A percentile compares a stretch with the other conserved stretches of the same genome.
Conservation (phyloP, 2,113 vertebrate genomes). For the Dascyllus trimaculatus region DNA sequence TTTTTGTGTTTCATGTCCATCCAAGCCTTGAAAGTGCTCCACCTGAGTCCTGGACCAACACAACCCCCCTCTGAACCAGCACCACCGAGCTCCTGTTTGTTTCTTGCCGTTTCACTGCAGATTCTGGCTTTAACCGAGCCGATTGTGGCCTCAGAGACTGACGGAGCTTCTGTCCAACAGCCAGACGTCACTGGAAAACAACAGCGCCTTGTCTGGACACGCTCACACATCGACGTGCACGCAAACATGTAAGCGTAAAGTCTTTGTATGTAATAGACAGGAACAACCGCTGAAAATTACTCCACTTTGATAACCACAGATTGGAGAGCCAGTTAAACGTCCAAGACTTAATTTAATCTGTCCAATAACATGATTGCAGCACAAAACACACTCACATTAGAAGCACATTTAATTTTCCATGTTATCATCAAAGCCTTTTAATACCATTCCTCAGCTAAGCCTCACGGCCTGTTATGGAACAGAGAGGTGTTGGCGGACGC, state of each 20-base stretch:
- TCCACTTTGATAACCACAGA: slow-evolving; percentile 59
- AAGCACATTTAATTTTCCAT: slow-evolving; percentile 65
- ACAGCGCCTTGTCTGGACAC: slow-evolving; percentile 28
- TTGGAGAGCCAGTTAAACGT: slow-evolving; percentile 51
- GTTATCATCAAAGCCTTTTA: slow-evolving; percentile 54
- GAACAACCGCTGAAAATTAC: slow-evolving; percentile 43
- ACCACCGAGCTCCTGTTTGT: neutral
- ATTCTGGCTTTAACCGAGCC: neutral
- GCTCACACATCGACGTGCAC: neutral
- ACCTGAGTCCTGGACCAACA: no score
- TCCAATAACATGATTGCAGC: slow-evolving; percentile 60
- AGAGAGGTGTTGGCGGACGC: slow-evolving; percentile 37
- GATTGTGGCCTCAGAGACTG: slow-evolving; percentile 13
- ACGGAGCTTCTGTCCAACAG: slow-evolving; percentile 29
- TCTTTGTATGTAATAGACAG: slow-evolving; percentile 27
- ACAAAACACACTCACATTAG: slow-evolving; percentile 36
- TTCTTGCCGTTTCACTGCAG: neutral
- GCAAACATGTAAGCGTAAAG: slow-evolving; percentile 13
- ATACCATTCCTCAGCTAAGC: slow-evolving; percentile 31
- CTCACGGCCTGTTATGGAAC: slow-evolving; percentile 28
- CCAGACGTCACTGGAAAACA: slow-evolving; percentile 55
- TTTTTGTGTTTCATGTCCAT: neutral
- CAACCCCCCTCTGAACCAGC: slow-evolving; percentile 3
- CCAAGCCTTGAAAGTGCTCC: no score
- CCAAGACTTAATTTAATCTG: slow-evolving; percentile 63